Evolutionary conservation across 2,888 invertebrate genomes (phyloP).

Genomic region (Megaustenia siamemsis): DNA sequence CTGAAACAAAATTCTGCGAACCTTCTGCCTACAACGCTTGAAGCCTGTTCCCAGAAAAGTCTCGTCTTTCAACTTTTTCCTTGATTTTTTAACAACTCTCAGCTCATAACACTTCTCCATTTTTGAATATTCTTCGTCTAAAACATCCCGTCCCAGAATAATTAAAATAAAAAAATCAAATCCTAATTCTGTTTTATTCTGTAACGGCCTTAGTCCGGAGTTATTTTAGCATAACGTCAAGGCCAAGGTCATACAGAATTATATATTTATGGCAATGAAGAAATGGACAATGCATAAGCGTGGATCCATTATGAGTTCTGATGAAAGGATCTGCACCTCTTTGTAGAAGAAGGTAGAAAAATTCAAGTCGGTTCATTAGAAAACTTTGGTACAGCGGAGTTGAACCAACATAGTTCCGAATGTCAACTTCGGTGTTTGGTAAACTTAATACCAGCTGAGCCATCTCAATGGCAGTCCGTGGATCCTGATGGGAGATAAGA

Average conservation of each 20-base stretch:
- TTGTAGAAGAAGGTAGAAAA: slow-evolving; percentile 43
- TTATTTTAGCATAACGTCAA: slow-evolving; percentile 47
- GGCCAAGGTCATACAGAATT: slow-evolving; percentile 48
- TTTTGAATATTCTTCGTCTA: slow-evolving; percentile 37
- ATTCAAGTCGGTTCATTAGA: slow-evolving; percentile 45
- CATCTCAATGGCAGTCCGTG: slow-evolving; percentile 30
- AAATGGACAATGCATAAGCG: slow-evolving; percentile 52
- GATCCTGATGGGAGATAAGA: slow-evolving; percentile 46
- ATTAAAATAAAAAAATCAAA: slow-evolving; percentile 50
- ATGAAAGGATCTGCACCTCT: slow-evolving; percentile 46
- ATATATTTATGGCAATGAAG: slow-evolving; percentile 41
- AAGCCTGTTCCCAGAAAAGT: slow-evolving; percentile 35
- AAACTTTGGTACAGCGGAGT: slow-evolving; percentile 48
- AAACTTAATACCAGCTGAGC: slow-evolving; percentile 28
- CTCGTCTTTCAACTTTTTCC: slow-evolving; percentile 18
- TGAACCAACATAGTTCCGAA: slow-evolving; percentile 26
- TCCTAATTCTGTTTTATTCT: slow-evolving; percentile 39
- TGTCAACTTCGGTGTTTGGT: slow-evolving; percentile 46
- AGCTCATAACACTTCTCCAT: slow-evolving; percentile 46
- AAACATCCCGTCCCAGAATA: slow-evolving; percentile 44
- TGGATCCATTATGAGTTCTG: slow-evolving; percentile 41
- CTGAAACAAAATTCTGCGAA: slow-evolving; percentile 29
- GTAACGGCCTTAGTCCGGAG: slow-evolving; percentile 42
- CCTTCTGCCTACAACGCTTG: slow-evolving; percentile 39
- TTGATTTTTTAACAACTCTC: slow-evolving; percentile 10